Conservation (phyloP, 2,113 vertebrate species). For the Bubalus kerabau region DNA sequence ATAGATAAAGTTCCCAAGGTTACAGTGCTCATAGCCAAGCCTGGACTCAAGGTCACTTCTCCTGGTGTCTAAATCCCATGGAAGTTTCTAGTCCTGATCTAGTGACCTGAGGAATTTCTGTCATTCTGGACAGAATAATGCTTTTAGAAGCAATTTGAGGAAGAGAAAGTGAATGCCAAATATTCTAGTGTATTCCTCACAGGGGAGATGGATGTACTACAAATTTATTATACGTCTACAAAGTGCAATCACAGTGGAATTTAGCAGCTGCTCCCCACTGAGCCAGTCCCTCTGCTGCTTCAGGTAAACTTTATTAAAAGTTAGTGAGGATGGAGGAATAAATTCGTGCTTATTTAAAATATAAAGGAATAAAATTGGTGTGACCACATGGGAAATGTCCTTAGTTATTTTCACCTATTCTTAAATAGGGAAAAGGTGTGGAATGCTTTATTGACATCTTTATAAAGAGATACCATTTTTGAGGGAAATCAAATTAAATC, state of each 20-base stretch:
- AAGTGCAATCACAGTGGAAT: slow-evolving; percentile 24
- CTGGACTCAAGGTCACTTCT: slow-evolving; percentile 45
- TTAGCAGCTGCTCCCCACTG: background rate
- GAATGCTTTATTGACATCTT: background rate
- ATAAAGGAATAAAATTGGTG: background rate
- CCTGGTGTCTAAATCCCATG: slow-evolving; percentile 41
- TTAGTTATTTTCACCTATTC: background rate
- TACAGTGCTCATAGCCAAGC: background rate
- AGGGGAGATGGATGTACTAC: background rate
- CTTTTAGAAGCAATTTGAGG: slow-evolving; percentile 67
- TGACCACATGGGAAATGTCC: background rate
- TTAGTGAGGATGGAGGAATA: background rate
- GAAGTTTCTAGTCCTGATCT: slow-evolving; percentile 36
- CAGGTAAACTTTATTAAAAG: slow-evolving; percentile 19
- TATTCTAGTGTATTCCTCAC: slow-evolving; percentile 18
- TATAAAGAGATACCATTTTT: background rate
- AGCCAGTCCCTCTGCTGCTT: background rate
- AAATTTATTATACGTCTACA: slow-evolving; percentile 12
- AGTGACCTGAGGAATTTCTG: slow-evolving; percentile 37
- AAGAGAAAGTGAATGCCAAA: slow-evolving; percentile 45
- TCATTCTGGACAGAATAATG: slow-evolving; percentile 51
- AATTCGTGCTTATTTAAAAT: background rate
- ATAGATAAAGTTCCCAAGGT: slow-evolving; percentile 45
- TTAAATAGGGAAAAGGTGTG: background rate
- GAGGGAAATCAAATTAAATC: slow-evolving; percentile 3